Percentiles rank a stretch among this genome's conserved stretches.
phyloP scores from a whole-genome alignment of 2,888 invertebrate genomes.

The Drosophila gaucha region DNA sequence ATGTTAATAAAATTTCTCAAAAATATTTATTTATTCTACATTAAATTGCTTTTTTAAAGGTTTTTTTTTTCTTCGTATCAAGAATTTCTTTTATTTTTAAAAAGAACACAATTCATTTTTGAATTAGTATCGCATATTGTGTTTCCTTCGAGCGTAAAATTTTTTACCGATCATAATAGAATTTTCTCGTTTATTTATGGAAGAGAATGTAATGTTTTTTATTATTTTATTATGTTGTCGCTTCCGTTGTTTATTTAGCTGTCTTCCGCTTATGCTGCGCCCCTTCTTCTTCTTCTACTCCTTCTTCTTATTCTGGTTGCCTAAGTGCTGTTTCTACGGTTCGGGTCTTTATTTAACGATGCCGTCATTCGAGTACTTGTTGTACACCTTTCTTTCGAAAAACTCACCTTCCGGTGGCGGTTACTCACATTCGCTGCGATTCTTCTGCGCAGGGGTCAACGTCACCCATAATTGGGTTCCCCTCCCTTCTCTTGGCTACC shows the following conservation, averaged over 20 bases:
- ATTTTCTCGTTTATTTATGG: conserved; percentile 13
- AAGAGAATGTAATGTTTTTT: conserved; percentile 26
- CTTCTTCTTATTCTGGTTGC: not conserved
- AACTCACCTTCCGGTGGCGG: conserved; percentile 50
- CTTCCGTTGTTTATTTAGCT: conserved; percentile 32
- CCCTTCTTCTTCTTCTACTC: conserved; percentile 3
- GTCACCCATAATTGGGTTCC: conserved; percentile 24
- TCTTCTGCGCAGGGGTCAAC: conserved; percentile 52
- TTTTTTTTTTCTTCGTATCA: too few relatives aligned
- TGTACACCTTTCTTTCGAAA: conserved; percentile 57
- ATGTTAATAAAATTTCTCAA: too few relatives aligned
- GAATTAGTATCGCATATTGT: too few relatives aligned
- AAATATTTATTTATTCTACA: too few relatives aligned
- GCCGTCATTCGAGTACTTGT: conserved; percentile 54
- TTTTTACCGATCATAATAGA: conserved; percentile 6
- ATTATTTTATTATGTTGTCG: conserved; percentile 23
- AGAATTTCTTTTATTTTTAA: too few relatives aligned
- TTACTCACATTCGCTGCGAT: conserved; percentile 28
- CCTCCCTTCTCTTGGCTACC: conserved; percentile 21
- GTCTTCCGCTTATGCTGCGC: conserved; percentile 32
- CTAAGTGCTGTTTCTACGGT: conserved; percentile 19
- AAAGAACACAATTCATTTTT: too few relatives aligned
- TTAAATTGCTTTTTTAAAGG: too few relatives aligned
- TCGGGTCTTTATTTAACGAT: conserved; percentile 37
- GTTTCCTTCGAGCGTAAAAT: too few relatives aligned